These are phyloP conservation scores for Cydia strobilella DNA, from an alignment of 1,140 invertebrate species.

Conservation along the genomic window DNA sequence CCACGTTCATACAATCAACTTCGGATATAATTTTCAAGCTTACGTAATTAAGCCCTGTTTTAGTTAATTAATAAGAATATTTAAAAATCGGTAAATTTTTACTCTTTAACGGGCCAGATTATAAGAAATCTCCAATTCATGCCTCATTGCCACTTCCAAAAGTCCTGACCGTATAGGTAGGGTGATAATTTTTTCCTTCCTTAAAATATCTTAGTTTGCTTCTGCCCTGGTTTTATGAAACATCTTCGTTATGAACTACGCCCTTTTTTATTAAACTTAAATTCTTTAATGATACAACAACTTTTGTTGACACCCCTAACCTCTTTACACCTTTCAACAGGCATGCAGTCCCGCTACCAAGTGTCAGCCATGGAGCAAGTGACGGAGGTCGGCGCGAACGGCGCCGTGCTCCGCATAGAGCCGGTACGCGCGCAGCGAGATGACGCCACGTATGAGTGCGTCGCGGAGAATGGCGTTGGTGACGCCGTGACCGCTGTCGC, in stretches of 20 bases:
- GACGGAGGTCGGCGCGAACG: constrained; percentile 86
- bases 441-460: constrained; percentile 96
- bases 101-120: too few relatives aligned
- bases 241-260: neutral
- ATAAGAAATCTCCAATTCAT: too few relatives aligned
- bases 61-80: too few relatives aligned
- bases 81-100: too few relatives aligned
- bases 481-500: constrained; percentile 95
- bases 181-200: too few relatives aligned
- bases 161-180: too few relatives aligned
- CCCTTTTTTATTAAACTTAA: neutral
- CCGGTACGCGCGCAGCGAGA: constrained; percentile 91
- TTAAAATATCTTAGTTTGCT: neutral
- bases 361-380: constrained; percentile 86
- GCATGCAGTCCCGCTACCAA: constrained; percentile 86
- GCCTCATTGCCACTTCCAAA: too few relatives aligned
- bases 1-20: too few relatives aligned
- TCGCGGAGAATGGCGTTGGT: constrained; percentile 97
- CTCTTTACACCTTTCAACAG: constrained; percentile 46
- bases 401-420: constrained; percentile 94
- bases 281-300: neutral
- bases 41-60: too few relatives aligned
- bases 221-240: neutral
- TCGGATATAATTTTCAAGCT: too few relatives aligned
- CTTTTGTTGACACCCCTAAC: neutral